These are phyloP conservation scores for Philereme vetulata DNA, from an alignment of 2,888 invertebrate species.

Conservation along the genomic window DNA sequence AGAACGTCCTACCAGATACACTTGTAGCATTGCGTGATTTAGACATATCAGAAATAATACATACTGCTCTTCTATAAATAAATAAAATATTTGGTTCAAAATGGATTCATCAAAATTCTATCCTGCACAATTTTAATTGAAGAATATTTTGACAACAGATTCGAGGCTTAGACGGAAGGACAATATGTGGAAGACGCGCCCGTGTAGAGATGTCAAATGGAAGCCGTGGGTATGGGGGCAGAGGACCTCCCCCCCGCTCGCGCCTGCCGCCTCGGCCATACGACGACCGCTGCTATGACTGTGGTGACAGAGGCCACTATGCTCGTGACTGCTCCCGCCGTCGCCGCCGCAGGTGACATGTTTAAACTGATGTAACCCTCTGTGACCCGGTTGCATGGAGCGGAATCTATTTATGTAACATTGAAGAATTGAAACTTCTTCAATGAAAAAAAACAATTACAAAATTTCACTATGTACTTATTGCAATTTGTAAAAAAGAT, in stretches of 20 bases:
- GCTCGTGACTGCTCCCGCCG: constrained; percentile 94
- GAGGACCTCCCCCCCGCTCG: constrained; percentile 85
- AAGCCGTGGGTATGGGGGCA: constrained; percentile 84
- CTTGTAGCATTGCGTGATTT: too few relatives aligned
- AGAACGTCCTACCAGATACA: too few relatives aligned
- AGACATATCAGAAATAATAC: too few relatives aligned
- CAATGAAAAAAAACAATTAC: constrained; percentile 1
- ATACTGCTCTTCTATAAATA: too few relatives aligned
- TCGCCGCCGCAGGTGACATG: constrained; percentile 81
- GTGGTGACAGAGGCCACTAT: constrained; percentile 96
- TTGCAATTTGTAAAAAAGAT: constrained; percentile 53
- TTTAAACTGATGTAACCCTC: constrained; percentile 16
- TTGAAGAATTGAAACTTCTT: constrained; percentile 17
- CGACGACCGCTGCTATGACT: constrained; percentile 97
- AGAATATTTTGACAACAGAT: constrained; percentile 51
- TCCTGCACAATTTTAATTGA: background rate
- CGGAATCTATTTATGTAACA: constrained; percentile 27
- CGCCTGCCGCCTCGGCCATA: constrained; percentile 91
- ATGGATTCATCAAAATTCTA: too few relatives aligned
- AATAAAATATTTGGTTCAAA: too few relatives aligned
- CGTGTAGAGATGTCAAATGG: constrained; percentile 97
- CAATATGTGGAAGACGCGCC: constrained; percentile 94
- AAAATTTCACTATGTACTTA: constrained; percentile 8
- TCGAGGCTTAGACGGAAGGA: constrained; percentile 88
- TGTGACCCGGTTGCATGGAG: constrained; percentile 29